Base-by-base conservation (phyloP, 2,113 vertebrate genomes). In the Atherinomorus stipes region DNA sequence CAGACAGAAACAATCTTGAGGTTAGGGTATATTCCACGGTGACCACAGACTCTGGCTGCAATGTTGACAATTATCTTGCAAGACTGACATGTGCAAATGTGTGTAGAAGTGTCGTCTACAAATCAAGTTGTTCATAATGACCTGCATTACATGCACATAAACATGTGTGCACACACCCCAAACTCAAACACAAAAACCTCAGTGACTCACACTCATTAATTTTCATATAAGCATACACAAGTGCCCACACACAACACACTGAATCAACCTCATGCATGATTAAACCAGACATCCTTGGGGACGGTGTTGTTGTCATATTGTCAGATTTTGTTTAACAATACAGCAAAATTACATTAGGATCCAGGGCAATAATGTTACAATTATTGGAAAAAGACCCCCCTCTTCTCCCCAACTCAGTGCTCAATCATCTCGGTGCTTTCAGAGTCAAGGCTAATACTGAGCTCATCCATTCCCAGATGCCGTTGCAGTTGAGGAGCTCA, bases 401-500 rank as follows among this genome's bases (percentile, higher is more conserved):
- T 72, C 71, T 78, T 76, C 56, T 74, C 67, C 64, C 50, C 72
- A 57, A 72, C 79, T 81, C 76, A 83, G 72, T 51, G 51, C 88
- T 93, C 90, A 92, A 90, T 93, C 93, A 92, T 93, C 86, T 77
- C 70, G 21, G 23, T 80, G 85, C 88, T 92, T 93, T 93, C 88
- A 91, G 84, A 93, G 83, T 90, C 66, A 67, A 81, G 77, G 80
- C 92, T 93, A 92, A 93, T 93, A 87, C 92, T 68, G 85, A 86
- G 85, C 84, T 93, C 90, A 93, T 94, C 93, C 92, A 86, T 85
- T 94, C 92, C 94, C 92, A 88, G 88, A 91, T 90, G 92, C 86
- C 90, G 91, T 92, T 90, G 88, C 91, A 89, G 81, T 85, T 76
- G 89, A 90, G 91, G 86, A 94, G 90, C 91, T 94, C 92, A 94